A percentile compares a stretch with the other conserved stretches of the same genome.
phyloP scores from a whole-genome alignment of 2,797 vertebrate species.

The Gymnopithys bicolor region DNA sequence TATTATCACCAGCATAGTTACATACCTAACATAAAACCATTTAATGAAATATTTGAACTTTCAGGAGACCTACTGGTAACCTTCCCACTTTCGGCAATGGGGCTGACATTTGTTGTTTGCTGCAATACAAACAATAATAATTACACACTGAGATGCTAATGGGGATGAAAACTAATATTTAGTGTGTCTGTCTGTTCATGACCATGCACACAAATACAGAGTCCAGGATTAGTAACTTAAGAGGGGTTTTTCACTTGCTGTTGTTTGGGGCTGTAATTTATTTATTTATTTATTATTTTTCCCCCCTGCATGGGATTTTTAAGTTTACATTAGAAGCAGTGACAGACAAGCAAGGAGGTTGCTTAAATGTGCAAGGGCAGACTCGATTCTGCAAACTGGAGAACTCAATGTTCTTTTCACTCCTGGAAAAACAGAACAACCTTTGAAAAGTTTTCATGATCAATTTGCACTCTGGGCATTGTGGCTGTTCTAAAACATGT shows the following conservation, averaged over 20 bases:
- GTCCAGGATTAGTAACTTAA: background rate
- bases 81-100: background rate
- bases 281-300: background rate
- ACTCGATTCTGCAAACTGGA: background rate
- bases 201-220: background rate
- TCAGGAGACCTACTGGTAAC: slow-evolving; percentile 28
- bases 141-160: slow-evolving; percentile 44
- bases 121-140: slow-evolving; percentile 56
- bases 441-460: background rate
- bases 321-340: background rate
- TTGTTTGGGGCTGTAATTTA: background rate
- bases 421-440: background rate
- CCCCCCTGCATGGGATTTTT: background rate
- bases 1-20: slow-evolving; percentile 51
- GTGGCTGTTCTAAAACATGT: background rate
- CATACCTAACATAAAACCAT: slow-evolving; percentile 47
- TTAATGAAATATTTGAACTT: slow-evolving; percentile 68
- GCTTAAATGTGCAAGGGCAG: background rate
- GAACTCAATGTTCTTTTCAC: background rate
- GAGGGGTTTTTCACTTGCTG: background rate
- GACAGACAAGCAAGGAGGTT: background rate
- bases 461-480: background rate
- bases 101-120: slow-evolving; percentile 37
- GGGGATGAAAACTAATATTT: slow-evolving; percentile 12
- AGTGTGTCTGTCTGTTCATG: background rate